Evolutionary conservation across 2,113 vertebrate genomes (phyloP).

Genomic region (Phyllopteryx taeniolatus): DNA sequence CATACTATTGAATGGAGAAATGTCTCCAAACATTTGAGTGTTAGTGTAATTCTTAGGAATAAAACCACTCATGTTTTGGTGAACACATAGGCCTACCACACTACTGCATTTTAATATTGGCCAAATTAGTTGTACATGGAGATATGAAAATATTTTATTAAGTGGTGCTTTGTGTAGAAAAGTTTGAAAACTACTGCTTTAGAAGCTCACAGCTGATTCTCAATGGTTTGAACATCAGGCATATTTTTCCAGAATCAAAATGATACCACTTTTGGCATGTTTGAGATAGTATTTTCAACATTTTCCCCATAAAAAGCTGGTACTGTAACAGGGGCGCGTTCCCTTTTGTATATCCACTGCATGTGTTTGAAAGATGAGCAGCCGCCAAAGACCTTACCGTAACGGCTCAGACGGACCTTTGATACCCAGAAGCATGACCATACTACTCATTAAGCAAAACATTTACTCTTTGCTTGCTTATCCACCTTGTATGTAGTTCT

Average conservation of each 20-base stretch:
- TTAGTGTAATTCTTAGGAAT: too few relatives aligned
- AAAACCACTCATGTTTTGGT: neutral
- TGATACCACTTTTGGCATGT: neutral
- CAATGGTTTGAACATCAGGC: too few relatives aligned
- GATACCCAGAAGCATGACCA: conserved; percentile 19
- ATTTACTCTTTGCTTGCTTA: conserved; percentile 16
- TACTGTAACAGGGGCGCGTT: neutral
- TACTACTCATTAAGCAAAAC: conserved; percentile 50
- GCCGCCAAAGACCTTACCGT: neutral
- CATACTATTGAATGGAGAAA: conserved; percentile 11
- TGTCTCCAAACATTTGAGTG: neutral
- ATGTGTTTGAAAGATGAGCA: neutral
- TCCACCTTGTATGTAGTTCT: conserved; percentile 75
- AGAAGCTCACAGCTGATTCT: too few relatives aligned
- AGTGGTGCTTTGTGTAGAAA: too few relatives aligned
- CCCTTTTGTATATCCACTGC: neutral
- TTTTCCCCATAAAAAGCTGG: neutral
- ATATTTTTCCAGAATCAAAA: too few relatives aligned
- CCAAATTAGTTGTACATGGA: too few relatives aligned
- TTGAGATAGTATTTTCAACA: neutral
- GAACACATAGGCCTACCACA: neutral
- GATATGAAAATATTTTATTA: too few relatives aligned
- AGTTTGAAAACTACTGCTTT: too few relatives aligned
- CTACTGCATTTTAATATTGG: neutral
- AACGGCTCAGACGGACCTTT: conserved; percentile 16